Percentiles rank a stretch among this genome's conserved stretches.
phyloP scores from a whole-genome alignment of 1,140 invertebrate species.

The Lepidurus apus region DNA sequence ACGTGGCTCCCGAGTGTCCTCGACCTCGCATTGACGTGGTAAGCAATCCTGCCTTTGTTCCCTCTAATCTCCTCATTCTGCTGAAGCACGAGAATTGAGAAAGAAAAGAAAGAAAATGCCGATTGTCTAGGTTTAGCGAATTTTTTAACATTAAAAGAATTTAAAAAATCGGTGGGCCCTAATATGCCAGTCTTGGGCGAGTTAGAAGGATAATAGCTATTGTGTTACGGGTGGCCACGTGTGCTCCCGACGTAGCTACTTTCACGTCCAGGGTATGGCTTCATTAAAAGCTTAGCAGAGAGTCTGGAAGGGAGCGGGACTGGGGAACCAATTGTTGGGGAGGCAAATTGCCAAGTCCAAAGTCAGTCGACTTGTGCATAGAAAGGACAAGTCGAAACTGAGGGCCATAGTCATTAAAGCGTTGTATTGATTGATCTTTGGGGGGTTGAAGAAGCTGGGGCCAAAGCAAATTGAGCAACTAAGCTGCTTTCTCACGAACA shows the following conservation, averaged over 20 bases:
- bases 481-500: constrained; percentile 14
- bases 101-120: background rate
- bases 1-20: constrained; percentile 73
- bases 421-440: constrained; percentile 24
- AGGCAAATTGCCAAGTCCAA: constrained; percentile 2
- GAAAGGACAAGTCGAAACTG: background rate
- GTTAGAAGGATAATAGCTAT: no score
- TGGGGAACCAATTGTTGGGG: background rate
- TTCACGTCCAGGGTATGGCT: background rate
- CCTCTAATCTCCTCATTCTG: background rate
- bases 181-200: no score
- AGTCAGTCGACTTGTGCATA: background rate
- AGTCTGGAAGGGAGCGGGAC: background rate
- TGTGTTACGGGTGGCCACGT: no score
- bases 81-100: background rate
- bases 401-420: constrained; percentile 15
- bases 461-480: constrained; percentile 35
- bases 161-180: background rate
- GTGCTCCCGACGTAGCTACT: background rate
- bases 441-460: constrained; percentile 34
- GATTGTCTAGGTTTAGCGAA: background rate
- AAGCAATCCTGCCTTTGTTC: constrained; percentile 39
- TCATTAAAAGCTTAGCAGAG: constrained; percentile 15
- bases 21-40: constrained; percentile 87
- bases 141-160: background rate